Conservation (phyloP, 2,113 vertebrate species). For the Balaenoptera acutorostrata region DNA sequence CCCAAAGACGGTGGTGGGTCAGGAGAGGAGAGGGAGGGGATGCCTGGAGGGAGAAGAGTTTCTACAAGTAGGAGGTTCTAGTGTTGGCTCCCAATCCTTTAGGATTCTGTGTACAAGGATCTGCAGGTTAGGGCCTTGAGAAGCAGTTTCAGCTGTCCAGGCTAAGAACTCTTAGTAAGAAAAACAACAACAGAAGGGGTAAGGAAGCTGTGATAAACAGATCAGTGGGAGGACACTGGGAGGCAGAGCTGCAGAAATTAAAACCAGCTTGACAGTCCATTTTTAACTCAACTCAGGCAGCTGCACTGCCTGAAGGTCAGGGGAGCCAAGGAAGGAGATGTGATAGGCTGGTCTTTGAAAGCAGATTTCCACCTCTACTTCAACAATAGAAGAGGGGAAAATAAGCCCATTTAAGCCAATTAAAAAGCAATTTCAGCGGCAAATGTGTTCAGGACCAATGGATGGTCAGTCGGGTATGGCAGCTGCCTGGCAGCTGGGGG, state of each 20-base stretch:
- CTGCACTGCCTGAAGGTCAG: conserved; percentile 63
- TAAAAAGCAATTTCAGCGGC: not conserved
- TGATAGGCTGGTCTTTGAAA: conserved; percentile 23
- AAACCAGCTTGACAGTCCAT: conserved; percentile 53
- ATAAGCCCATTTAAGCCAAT: conserved; percentile 1
- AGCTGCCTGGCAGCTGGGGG: not conserved
- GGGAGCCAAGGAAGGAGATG: not conserved
- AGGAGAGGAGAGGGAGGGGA: not conserved
- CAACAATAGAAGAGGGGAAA: conserved; percentile 41
- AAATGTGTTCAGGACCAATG: not conserved
- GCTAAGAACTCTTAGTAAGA: conserved; percentile 11
- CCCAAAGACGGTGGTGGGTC: not conserved
- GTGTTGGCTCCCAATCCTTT: not conserved
- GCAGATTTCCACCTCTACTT: conserved; percentile 54
- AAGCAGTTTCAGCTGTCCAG: not conserved
- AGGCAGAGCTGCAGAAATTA: conserved; percentile 38
- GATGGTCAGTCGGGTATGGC: not conserved
- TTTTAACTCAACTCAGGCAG: conserved; percentile 55
- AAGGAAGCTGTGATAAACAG: conserved; percentile 38
- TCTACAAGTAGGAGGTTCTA: not conserved
- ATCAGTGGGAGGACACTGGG: conserved; percentile 36
- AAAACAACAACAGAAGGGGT: conserved; percentile 43
- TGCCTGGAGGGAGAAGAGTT: not conserved
- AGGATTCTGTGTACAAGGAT: not conserved
- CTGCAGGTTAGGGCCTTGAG: conserved; percentile 34